Conservation (phyloP, 1,140 invertebrate genomes). For the Oryctes rhinoceros region DNA sequence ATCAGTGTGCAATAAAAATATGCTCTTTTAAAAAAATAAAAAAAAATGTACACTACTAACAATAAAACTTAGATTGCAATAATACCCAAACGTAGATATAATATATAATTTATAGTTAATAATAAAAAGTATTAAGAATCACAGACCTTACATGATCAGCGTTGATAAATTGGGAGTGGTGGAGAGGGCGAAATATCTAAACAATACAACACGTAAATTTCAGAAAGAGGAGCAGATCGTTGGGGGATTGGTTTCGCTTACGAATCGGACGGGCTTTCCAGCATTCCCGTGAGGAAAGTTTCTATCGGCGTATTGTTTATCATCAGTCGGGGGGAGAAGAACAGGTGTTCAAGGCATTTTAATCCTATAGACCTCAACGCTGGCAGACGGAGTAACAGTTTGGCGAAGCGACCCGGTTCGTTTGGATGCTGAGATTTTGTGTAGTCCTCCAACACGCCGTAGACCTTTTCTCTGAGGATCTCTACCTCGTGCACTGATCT, state of each 20-base stretch:
- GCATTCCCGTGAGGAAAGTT: slow-evolving; percentile 75
- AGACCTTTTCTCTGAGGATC: slow-evolving; percentile 89
- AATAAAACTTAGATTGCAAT: slow-evolving; percentile 42
- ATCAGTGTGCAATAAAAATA: slow-evolving; percentile 10
- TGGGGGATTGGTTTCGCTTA: slow-evolving; percentile 43
- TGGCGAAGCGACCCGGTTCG: slow-evolving; percentile 94
- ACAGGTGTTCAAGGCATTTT: slow-evolving; percentile 95
- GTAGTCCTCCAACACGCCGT: slow-evolving; percentile 94
- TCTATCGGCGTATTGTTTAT: slow-evolving; percentile 80
- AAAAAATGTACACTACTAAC: slow-evolving; percentile 28
- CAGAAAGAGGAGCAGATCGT: slow-evolving; percentile 20
- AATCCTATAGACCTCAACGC: slow-evolving; percentile 94
- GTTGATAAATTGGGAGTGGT: slow-evolving; percentile 24
- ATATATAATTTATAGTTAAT: slow-evolving; percentile 36
- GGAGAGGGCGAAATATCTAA: slow-evolving; percentile 14
- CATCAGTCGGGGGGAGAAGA: slow-evolving; percentile 83
- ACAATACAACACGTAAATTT: slow-evolving; percentile 28
- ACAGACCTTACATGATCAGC: slow-evolving; percentile 39
- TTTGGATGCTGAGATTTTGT: slow-evolving; percentile 85
- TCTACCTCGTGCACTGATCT: slow-evolving; percentile 86
- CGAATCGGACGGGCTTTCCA: slow-evolving; percentile 67
- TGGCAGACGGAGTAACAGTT: slow-evolving; percentile 90
- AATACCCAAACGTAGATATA: slow-evolving; percentile 42
- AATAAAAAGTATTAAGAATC: slow-evolving; percentile 39
- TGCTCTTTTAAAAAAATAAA: slow-evolving; percentile 41